Conservation (phyloP, 2,797 vertebrate species). For the Selene dorsalis region DNA sequence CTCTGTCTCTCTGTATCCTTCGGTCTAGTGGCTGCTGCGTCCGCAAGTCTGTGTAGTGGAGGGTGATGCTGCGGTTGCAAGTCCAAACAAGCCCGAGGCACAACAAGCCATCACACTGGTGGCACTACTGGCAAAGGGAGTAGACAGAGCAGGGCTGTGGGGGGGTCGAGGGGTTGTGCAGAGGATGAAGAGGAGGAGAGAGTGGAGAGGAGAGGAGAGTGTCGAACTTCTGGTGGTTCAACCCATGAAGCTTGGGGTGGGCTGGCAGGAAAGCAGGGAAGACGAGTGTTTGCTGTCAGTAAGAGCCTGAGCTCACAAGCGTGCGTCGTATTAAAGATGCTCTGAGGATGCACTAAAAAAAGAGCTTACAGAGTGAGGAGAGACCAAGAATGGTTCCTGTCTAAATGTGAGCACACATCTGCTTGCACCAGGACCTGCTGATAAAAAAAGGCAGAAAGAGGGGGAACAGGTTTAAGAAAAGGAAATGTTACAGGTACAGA, state of each 20-base stretch:
- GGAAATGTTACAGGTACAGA: conserved; percentile 25
- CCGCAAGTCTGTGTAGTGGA: conserved; percentile 62
- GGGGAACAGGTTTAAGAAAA: conserved; percentile 8
- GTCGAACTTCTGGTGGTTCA: conserved; percentile 81
- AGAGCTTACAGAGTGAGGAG: conserved; percentile 27
- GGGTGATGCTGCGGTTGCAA: conserved; percentile 81
- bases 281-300: conserved; percentile 59
- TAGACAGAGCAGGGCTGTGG: conserved; percentile 38
- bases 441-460: conserved; percentile 31
- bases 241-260: conserved; percentile 81
- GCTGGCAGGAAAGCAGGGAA: conserved; percentile 62
- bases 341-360: conserved; percentile 44
- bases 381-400: conserved; percentile 59
- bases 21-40: conserved; percentile 71
- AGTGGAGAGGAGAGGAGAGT: conserved; percentile 76
- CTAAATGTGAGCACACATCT: conserved; percentile 60
- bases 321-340: conserved; percentile 67
- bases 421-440: conserved; percentile 69
- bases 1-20: conserved; percentile 52
- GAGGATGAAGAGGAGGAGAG: conserved; percentile 60
- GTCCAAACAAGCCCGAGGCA: conserved; percentile 83
- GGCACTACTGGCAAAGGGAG: conserved; percentile 57
- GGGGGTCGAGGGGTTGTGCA: conserved; percentile 32
- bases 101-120: conserved; percentile 77
- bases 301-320: conserved; percentile 54